phyloP scores from a whole-genome alignment of 2,888 invertebrate species.

The Pristionchus entomophagus region DNA sequence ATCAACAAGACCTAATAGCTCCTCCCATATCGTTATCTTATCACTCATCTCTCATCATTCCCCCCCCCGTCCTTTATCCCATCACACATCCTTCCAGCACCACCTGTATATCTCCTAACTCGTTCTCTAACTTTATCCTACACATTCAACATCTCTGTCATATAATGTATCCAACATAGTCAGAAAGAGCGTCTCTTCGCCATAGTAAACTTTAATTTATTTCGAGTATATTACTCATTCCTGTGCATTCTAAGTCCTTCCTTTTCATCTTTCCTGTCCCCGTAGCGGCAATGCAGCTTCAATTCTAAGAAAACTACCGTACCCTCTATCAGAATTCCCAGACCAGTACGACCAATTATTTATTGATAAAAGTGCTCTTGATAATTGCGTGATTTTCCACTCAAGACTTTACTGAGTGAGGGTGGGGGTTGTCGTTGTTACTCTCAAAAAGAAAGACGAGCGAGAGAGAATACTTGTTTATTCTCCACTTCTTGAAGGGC shows the following conservation, averaged over 20 bases:
- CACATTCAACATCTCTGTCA: not conserved
- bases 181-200: too few species aligned
- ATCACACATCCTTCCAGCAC: not conserved
- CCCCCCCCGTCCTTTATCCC: conserved; percentile 4
- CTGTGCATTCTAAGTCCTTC: conserved; percentile 16
- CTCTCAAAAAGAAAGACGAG: conserved; percentile 47
- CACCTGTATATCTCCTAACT: conserved; percentile 1
- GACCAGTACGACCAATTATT: not conserved
- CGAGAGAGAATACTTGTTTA: conserved; percentile 27
- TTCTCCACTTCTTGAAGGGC: conserved; percentile 18
- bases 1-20: conserved; percentile 82
- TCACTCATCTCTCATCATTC: conserved; percentile 33
- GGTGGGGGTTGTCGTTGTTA: conserved; percentile 32
- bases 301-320: not conserved
- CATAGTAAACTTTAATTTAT: conserved; percentile 20
- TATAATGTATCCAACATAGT: not conserved
- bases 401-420: conserved; percentile 16
- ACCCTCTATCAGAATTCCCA: conserved; percentile 27
- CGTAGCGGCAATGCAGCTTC: not conserved
- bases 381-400: too few species aligned
- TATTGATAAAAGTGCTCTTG: conserved; percentile 6
- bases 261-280: conserved; percentile 35
- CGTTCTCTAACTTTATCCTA: not conserved
- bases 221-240: too few species aligned
- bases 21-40: conserved; percentile 31